Evolutionary conservation across 2,113 vertebrate genomes (phyloP).

Genomic region (Larimichthys polyactis): DNA sequence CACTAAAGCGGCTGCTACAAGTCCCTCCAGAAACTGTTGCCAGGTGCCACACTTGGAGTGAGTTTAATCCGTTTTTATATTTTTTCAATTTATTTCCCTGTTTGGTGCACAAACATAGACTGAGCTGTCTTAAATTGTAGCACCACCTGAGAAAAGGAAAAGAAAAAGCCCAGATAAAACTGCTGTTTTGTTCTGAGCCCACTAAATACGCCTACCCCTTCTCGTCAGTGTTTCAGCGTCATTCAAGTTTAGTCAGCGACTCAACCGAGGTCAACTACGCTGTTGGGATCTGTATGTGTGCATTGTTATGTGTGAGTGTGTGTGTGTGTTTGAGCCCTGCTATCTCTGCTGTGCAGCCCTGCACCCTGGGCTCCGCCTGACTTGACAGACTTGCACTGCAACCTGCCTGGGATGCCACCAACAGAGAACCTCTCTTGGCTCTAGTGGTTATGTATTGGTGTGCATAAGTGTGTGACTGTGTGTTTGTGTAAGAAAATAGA

Average conservation of each 20-base stretch:
- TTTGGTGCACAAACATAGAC: neutral
- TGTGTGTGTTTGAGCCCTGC: slow-evolving; percentile 1
- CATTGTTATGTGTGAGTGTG: slow-evolving; percentile 14
- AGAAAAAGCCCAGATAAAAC: neutral
- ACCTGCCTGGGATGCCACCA: slow-evolving; percentile 35
- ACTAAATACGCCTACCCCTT: neutral
- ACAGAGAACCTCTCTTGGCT: slow-evolving; percentile 23
- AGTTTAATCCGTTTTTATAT: slow-evolving; percentile 16
- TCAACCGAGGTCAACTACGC: slow-evolving; percentile 32
- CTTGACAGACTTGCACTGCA: slow-evolving; percentile 44
- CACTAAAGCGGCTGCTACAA: neutral
- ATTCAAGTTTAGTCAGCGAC: slow-evolving; percentile 29
- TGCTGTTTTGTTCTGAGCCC: neutral
- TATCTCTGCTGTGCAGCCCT: slow-evolving; percentile 72
- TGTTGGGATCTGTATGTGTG: slow-evolving; percentile 15
- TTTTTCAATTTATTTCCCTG: slow-evolving; percentile 3
- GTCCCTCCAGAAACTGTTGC: neutral
- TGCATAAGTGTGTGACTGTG: neutral
- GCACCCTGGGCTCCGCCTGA: slow-evolving; percentile 46
- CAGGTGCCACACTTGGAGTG: neutral
- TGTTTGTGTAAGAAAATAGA: neutral
- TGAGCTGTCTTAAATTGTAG: neutral
- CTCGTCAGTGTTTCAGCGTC: slow-evolving; percentile 11
- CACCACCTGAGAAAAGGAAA: neutral
- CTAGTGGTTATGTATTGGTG: slow-evolving; percentile 2